These are phyloP conservation scores for Athalia rosae DNA, from an alignment of 2,888 invertebrate genomes.

Conservation along the genomic window DNA sequence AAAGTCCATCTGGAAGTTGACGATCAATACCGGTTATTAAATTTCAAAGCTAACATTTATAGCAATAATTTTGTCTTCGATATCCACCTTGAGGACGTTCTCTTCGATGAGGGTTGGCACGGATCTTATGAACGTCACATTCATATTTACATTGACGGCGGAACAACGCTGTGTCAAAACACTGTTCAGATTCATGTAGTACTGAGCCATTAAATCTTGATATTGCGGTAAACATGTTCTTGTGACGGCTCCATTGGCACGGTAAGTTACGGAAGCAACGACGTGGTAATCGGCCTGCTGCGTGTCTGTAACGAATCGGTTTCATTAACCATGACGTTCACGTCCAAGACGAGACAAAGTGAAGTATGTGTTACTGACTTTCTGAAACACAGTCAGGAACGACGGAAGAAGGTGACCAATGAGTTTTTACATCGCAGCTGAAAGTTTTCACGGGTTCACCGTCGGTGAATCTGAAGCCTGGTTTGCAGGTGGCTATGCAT, in stretches of 20 bases:
- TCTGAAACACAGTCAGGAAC: conserved; percentile 97
- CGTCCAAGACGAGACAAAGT: not conserved
- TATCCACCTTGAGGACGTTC: conserved; percentile 83
- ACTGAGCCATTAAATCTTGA: conserved; percentile 87
- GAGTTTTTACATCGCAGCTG: conserved; percentile 86
- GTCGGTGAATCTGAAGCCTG: conserved; percentile 92
- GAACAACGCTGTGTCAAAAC: conserved; percentile 94
- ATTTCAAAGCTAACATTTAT: not conserved
- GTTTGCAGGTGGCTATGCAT: conserved; percentile 92
- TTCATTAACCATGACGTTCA: not conserved
- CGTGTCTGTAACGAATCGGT: conserved; percentile 78
- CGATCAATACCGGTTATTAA: not conserved
- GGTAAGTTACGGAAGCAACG: conserved; percentile 88
- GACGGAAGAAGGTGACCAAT: conserved; percentile 91
- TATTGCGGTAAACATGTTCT: conserved; percentile 89
- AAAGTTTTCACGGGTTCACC: conserved; percentile 92
- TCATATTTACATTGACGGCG: conserved; percentile 95
- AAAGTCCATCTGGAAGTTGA: conserved; percentile 82
- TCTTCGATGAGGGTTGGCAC: conserved; percentile 88
- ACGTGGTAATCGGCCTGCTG: conserved; percentile 97
- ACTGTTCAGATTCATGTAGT: conserved; percentile 86
- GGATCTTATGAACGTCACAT: conserved; percentile 91
- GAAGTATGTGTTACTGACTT: conserved; percentile 75
- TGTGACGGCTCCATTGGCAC: conserved; percentile 93
- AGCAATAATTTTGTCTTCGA: not conserved